Evolutionary conservation across 1,140 invertebrate species (phyloP).

Genomic region (Polypedilum vanderplanki): DNA sequence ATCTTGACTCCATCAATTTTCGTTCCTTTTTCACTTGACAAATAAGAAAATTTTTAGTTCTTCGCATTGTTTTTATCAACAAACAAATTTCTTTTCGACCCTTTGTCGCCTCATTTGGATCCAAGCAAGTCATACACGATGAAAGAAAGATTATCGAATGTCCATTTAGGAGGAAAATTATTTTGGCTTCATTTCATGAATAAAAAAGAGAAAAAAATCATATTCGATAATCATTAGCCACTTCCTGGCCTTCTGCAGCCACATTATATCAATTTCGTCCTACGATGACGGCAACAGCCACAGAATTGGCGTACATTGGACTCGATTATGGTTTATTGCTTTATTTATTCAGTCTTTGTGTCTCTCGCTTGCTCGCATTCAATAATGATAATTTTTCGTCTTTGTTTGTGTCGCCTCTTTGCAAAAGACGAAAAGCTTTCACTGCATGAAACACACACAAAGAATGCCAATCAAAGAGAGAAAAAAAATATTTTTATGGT

Average conservation of each 20-base stretch:
- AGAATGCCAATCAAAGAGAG: neutral
- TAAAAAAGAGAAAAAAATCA: neutral
- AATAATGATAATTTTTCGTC: neutral
- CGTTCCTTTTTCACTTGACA: neutral
- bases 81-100: neutral
- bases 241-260: neutral
- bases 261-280: neutral
- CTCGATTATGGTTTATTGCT: neutral
- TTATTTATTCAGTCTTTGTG: conserved; percentile 19
- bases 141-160: neutral
- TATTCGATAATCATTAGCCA: neutral
- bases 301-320: neutral
- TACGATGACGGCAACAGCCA: neutral
- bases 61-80: neutral
- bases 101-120: neutral
- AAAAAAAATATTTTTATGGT: neutral
- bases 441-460: neutral
- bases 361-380: neutral
- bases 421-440: too few species aligned
- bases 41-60: neutral
- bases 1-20: conserved; percentile 1
- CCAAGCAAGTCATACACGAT: neutral
- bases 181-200: neutral
- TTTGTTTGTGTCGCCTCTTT: neutral
- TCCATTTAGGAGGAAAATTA: neutral